Percentiles rank a stretch among this genome's conserved stretches.
phyloP scores from a whole-genome alignment of 1,140 invertebrate genomes.

The Drosophila ficusphila region DNA sequence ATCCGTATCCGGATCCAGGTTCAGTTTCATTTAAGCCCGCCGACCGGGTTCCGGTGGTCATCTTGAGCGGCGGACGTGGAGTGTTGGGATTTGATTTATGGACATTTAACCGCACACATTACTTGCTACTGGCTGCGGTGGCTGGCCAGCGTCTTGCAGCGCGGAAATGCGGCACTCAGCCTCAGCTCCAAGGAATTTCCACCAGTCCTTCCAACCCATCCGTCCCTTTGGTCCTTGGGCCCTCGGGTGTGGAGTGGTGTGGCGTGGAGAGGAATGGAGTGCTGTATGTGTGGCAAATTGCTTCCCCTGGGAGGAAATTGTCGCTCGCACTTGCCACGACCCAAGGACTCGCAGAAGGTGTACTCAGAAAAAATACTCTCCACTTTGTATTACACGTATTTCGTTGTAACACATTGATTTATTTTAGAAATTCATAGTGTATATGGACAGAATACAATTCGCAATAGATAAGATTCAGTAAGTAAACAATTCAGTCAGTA shows the following conservation, averaged over 20 bases:
- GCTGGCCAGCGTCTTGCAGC: conserved; percentile 56
- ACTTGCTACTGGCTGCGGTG: conserved; percentile 58
- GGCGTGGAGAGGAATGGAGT: background rate
- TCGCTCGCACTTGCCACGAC: conserved; percentile 47
- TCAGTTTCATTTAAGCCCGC: conserved; percentile 21
- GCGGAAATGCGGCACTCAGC: conserved; percentile 52
- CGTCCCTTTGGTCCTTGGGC: conserved; percentile 23
- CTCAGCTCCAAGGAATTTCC: conserved; percentile 44
- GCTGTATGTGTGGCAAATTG: conserved; percentile 76
- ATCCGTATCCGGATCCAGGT: conserved; percentile 11
- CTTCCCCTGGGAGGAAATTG: conserved; percentile 79
- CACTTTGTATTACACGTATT: too few relatives aligned
- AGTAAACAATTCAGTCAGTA: too few relatives aligned
- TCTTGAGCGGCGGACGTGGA: conserved; percentile 53
- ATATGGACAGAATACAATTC: too few relatives aligned
- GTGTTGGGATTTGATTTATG: conserved; percentile 77
- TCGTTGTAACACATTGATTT: too few relatives aligned
- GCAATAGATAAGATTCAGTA: too few relatives aligned
- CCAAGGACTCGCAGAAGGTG: conserved; percentile 9
- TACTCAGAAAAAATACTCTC: conserved; percentile 41
- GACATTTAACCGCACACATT: conserved; percentile 82
- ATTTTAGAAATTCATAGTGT: too few relatives aligned
- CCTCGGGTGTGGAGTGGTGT: conserved; percentile 27
- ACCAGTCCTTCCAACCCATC: conserved; percentile 20
- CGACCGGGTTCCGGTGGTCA: conserved; percentile 60